Evolutionary conservation across 64 coral and sea anemone species (phyloP).

Genomic region (Exaiptasia diaphana): DNA sequence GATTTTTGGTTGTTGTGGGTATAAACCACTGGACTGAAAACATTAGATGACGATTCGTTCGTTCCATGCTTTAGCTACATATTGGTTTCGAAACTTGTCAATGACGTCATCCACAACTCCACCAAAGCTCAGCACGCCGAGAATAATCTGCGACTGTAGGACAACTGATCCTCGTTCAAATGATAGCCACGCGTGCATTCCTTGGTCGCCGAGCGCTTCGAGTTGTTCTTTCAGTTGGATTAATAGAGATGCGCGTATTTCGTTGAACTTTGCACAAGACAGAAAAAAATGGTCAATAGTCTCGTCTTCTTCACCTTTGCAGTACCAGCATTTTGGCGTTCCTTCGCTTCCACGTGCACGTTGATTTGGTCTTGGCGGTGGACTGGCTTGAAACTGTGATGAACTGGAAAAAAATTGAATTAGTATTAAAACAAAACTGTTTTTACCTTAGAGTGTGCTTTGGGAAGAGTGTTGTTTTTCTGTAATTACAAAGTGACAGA

Average conservation of each 20-base stretch:
- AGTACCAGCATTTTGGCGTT: conserved; percentile 75
- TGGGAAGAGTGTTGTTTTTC: no score
- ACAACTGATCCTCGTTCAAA: conserved; percentile 53
- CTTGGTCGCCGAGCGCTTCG: conserved; percentile 61
- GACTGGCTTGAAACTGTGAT: not conserved
- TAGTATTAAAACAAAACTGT: no score
- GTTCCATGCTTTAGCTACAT: conserved; percentile 82
- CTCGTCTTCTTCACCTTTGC: conserved; percentile 70
- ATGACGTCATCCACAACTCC: conserved; percentile 73
- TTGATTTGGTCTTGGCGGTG: conserved; percentile 4
- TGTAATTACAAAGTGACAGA: no score
- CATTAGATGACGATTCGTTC: conserved; percentile 79
- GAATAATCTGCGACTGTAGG: conserved; percentile 55
- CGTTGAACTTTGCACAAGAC: conserved; percentile 73
- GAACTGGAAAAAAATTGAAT: not conserved
- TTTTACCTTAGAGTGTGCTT: no score
- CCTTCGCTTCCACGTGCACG: conserved; percentile 62
- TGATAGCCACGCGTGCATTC: conserved; percentile 73
- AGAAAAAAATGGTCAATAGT: conserved; percentile 81
- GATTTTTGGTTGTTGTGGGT: no score
- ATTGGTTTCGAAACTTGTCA: conserved; percentile 67
- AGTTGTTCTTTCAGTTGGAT: conserved; percentile 57
- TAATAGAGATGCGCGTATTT: conserved; percentile 55
- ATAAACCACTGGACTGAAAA: no score
- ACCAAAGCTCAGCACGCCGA: conserved; percentile 74